These are phyloP conservation scores for Loriculus beryllinus DNA, from an alignment of 2,797 vertebrate species.

Conservation along the genomic window DNA sequence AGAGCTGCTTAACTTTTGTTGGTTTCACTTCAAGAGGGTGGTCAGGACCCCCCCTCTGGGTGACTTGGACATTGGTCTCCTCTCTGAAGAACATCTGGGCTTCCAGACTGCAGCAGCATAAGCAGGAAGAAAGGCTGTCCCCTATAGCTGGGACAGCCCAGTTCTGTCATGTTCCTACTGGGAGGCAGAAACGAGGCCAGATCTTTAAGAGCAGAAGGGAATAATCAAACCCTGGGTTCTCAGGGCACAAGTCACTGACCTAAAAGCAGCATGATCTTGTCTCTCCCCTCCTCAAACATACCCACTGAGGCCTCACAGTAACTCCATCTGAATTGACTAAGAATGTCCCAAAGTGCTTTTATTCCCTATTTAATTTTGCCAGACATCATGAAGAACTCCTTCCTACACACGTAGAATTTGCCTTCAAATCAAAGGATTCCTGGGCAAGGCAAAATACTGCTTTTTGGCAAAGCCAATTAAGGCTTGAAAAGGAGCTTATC, in stretches of 20 bases:
- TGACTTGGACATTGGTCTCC: rapidly evolving
- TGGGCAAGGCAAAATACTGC: background rate
- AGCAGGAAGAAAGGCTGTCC: background rate
- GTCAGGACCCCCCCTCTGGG: background rate
- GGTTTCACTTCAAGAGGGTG: background rate
- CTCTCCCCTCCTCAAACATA: background rate
- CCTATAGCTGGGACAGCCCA: background rate
- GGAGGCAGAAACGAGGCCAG: background rate
- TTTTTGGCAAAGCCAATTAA: background rate
- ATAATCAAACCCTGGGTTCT: background rate
- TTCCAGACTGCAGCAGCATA: background rate
- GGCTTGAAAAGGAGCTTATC: background rate
- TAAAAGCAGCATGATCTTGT: background rate
- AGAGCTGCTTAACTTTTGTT: background rate
- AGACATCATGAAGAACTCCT: background rate
- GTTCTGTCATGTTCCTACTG: background rate
- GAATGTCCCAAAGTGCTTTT: background rate
- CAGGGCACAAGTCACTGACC: background rate
- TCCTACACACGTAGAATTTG: background rate
- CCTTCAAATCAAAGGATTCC: background rate
- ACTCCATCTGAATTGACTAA: background rate
- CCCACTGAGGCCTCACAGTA: background rate
- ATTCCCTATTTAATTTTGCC: background rate
- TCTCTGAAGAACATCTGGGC: background rate
- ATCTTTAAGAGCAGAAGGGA: background rate